Base-by-base conservation (phyloP, 1,140 invertebrate species). In the Aphelinus certus region DNA sequence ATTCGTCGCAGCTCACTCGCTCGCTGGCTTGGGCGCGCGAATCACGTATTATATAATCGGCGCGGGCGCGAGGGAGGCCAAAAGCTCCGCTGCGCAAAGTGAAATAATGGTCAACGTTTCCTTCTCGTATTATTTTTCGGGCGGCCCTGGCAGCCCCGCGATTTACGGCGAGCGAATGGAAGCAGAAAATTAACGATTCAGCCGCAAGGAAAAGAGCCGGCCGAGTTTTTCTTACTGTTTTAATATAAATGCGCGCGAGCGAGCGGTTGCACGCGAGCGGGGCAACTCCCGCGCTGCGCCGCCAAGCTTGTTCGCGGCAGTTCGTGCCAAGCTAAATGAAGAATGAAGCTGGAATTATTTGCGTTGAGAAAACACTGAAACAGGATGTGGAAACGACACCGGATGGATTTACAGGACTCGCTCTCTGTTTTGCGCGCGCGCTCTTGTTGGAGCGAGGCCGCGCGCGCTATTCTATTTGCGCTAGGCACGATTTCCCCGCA, bases 341-440 rank as follows among this genome's bases (percentile, higher is more conserved):
- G 87, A 88, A 88, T 88, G 86, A 87, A 88, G 85, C 86, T 86
- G 83, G 87, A 87, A 88, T 87, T 88, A 88, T 88, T 88, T 87
- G 84, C 26, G 26, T 85, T 85, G 83, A 26, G 84, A 87, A 88
- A 88, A 87, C 85, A 86, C 84, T 86, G 85, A 88, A 87, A 88
- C 86, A 88, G 86, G 87, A 87, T 85, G 86, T 88, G 87, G 84
- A 87, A 87, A 88, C 83, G 87, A 88, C 87, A 87, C 81, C 81
- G 77, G 79, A 77, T 83, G 85, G 83, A 88, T 88, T 88, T 87
- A 88, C 85, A 84, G 81, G 68, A 80, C 78, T 77, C 65, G 26
- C 26, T 26, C 26, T 26, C 26, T 26, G 26, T 26, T 26, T 26
- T 26, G 26, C 26, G 26, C 26, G 26, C 26, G 26, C 26, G 26